Conservation (phyloP, 2,797 vertebrate genomes). For the Bufotes viridis region DNA sequence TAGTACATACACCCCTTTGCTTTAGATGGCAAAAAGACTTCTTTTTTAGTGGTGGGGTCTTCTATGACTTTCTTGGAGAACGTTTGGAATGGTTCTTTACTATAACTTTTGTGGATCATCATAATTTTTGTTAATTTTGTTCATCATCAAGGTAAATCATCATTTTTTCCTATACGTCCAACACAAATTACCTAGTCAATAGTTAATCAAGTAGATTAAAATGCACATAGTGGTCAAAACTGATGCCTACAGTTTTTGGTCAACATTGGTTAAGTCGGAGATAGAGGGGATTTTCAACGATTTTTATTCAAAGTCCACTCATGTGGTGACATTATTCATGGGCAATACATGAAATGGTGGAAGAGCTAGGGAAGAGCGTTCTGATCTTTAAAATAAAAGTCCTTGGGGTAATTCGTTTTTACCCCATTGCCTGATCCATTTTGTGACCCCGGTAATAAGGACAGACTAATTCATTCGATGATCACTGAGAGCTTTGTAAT, state of each 20-base stretch:
- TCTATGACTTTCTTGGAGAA: not conserved
- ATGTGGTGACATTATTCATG: not conserved
- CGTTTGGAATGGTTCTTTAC: not conserved
- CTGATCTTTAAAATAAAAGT: not conserved
- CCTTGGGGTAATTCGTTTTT: not conserved
- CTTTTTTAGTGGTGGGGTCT: not conserved
- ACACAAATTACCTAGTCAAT: too few relatives aligned
- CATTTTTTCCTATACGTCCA: too few relatives aligned
- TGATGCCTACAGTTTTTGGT: not conserved
- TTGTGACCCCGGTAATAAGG: not conserved
- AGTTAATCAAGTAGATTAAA: too few relatives aligned
- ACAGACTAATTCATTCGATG: not conserved
- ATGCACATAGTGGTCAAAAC: not conserved
- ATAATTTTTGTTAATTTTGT: too few relatives aligned
- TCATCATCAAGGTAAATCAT: too few relatives aligned
- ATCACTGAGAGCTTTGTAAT: conserved; percentile 32
- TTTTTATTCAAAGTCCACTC: not conserved
- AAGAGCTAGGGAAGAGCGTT: not conserved
- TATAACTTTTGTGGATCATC: not conserved
- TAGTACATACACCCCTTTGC: too few relatives aligned
- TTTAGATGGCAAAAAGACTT: not conserved
- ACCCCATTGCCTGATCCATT: not conserved
- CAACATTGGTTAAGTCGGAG: not conserved
- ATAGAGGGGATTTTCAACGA: not conserved
- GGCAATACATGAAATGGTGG: not conserved